Conservation (phyloP, 2,113 vertebrate genomes). For the Otus sunia region DNA sequence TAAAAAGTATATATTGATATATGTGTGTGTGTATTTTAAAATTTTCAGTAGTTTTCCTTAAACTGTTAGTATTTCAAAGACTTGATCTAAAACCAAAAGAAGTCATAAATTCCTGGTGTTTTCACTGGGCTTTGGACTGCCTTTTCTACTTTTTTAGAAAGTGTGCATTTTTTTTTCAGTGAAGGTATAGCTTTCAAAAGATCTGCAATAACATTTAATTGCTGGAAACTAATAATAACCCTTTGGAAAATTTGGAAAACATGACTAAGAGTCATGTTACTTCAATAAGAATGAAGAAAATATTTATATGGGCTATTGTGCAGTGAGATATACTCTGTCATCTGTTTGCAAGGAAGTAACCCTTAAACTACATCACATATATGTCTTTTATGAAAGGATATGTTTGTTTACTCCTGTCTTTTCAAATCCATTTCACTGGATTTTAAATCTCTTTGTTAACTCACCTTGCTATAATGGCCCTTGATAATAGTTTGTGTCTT, state of each 20-base stretch:
- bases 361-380: background rate
- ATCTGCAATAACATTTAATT: background rate
- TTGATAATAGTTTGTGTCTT: background rate
- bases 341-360: background rate
- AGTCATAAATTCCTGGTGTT: background rate
- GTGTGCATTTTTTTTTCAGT: background rate
- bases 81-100: background rate
- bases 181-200: background rate
- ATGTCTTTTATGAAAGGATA: background rate
- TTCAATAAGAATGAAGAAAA: background rate
- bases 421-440: background rate
- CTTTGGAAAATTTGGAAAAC: background rate
- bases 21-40: background rate
- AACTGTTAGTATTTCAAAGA: background rate
- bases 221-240: background rate
- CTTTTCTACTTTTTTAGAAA: background rate
- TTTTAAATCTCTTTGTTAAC: background rate
- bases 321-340: background rate
- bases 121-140: background rate
- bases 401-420: background rate
- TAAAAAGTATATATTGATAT: accelerated
- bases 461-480: background rate
- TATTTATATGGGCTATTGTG: background rate
- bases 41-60: background rate
- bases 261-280: background rate